Evolutionary conservation across 2,113 vertebrate genomes (phyloP).

Genomic region (Gallinago jamesoni): DNA sequence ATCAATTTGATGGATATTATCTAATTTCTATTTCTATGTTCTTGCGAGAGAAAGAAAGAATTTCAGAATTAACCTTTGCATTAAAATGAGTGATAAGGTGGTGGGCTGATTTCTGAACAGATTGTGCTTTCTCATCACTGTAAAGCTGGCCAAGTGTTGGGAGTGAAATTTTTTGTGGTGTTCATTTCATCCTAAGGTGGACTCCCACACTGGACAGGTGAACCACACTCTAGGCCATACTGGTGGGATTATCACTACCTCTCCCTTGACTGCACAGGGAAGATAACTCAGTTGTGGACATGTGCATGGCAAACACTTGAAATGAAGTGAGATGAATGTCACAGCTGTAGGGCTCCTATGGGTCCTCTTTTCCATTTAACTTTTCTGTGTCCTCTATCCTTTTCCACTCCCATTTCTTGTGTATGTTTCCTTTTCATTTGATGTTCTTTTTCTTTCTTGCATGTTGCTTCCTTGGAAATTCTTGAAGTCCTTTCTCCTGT

Average conservation of each 20-base stretch:
- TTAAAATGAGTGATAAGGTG: neutral
- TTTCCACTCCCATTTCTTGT: neutral
- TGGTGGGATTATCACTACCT: neutral
- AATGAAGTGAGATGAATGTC: neutral
- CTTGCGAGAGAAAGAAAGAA: neutral
- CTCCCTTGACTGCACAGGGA: neutral
- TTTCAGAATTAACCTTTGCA: neutral
- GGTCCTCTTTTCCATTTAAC: neutral
- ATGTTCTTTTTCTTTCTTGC: neutral
- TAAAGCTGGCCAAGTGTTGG: neutral
- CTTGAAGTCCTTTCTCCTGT: neutral
- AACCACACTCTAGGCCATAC: neutral
- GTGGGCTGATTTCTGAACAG: neutral
- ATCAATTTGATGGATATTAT: neutral
- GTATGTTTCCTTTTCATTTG: neutral
- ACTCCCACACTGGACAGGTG: accelerated
- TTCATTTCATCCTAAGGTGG: neutral
- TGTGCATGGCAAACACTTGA: neutral
- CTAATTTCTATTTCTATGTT: neutral
- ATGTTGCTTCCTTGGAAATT: neutral
- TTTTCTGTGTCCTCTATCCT: neutral
- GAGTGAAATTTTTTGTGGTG: neutral
- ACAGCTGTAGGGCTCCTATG: neutral
- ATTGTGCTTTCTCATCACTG: neutral
- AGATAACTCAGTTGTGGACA: neutral